Percentiles rank a stretch among this genome's conserved stretches.
phyloP scores from a whole-genome alignment of 2,797 vertebrate genomes.

The Alauda arvensis region DNA sequence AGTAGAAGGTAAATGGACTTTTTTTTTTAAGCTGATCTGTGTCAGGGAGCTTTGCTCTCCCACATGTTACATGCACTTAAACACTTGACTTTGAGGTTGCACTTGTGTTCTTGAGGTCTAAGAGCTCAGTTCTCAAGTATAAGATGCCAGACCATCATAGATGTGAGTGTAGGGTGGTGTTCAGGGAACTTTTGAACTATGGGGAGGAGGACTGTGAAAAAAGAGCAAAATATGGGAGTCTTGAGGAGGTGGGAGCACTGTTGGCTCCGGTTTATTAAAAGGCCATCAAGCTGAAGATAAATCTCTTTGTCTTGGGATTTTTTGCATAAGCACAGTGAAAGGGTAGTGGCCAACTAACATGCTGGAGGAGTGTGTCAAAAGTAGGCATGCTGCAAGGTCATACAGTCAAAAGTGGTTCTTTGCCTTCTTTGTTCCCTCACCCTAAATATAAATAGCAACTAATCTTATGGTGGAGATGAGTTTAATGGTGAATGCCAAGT shows the following conservation, averaged over 20 bases:
- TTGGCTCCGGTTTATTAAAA: background rate
- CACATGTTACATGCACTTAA: background rate
- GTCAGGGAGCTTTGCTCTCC: background rate
- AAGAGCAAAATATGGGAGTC: background rate
- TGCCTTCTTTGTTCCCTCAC: background rate
- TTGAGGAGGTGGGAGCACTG: background rate
- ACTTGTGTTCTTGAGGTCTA: background rate
- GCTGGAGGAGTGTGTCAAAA: background rate
- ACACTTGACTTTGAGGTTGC: background rate
- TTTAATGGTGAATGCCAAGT: background rate
- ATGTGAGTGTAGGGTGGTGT: background rate
- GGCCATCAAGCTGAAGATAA: background rate
- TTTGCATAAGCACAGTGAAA: background rate
- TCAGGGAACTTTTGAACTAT: background rate
- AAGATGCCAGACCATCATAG: background rate
- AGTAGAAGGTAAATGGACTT: background rate
- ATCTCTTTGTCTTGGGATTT: background rate
- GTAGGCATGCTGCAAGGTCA: background rate
- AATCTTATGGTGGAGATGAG: background rate
- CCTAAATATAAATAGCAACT: background rate
- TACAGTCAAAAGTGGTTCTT: background rate
- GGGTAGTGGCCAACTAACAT: background rate
- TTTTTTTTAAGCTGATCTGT: background rate
- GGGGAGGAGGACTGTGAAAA: background rate
- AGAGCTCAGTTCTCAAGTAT: background rate